Evolutionary conservation across 1,140 invertebrate genomes (phyloP).

Genomic region (Odontomachus brunneus): DNA sequence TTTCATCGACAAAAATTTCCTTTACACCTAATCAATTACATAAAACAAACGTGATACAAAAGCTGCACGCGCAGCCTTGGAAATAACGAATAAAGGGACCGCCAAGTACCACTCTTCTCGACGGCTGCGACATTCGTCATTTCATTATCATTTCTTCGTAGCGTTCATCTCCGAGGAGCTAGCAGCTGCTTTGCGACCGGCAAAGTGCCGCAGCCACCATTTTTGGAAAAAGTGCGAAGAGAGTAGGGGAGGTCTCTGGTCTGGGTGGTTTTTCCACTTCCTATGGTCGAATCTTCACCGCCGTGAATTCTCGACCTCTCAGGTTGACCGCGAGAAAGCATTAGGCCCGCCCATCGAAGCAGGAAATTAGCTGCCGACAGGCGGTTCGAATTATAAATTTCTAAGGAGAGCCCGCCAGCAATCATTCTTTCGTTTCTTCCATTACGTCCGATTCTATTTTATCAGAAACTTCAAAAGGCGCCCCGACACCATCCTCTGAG

Average conservation of each 20-base stretch:
- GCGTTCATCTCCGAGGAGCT: neutral
- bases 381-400: constrained; percentile 76
- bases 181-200: constrained; percentile 47
- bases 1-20: neutral
- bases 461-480: constrained; percentile 59
- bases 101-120: constrained; percentile 15
- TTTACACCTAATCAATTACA: neutral
- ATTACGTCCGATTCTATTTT: constrained; percentile 56
- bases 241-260: constrained; percentile 3
- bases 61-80: neutral
- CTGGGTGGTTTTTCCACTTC: neutral
- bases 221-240: constrained; percentile 56
- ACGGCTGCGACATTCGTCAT: constrained; percentile 32
- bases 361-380: constrained; percentile 75
- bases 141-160: constrained; percentile 57
- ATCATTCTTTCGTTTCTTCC: constrained; percentile 56
- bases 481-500: too few species aligned
- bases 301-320: neutral
- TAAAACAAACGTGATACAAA: too few species aligned
- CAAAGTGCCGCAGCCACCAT: constrained; percentile 18
- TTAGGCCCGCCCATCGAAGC: constrained; percentile 65
- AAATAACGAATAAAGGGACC: constrained; percentile 18
- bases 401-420: constrained; percentile 49
- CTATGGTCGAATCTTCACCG: constrained; percentile 4
- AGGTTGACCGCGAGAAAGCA: constrained; percentile 51